Evolutionary conservation across 1,140 invertebrate genomes (phyloP).

Genomic region (Apolygus lucorum): DNA sequence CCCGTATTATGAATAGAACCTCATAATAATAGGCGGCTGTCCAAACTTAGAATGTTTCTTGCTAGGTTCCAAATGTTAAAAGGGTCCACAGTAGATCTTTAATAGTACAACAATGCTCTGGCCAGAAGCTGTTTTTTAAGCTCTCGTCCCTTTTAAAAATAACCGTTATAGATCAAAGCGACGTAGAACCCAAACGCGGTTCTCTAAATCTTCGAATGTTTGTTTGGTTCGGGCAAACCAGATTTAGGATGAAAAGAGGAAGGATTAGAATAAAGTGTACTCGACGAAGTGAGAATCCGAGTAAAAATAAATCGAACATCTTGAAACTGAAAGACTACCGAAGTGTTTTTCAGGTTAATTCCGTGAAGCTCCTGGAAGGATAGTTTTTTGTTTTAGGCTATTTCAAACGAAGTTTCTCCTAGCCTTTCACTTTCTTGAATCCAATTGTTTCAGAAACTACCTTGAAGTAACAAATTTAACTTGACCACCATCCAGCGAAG

Average conservation of each 20-base stretch:
- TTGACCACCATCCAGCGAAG: too few relatives aligned
- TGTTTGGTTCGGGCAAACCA: background rate
- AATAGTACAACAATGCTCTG: conserved; percentile 3
- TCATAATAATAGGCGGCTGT: background rate
- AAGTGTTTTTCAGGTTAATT: too few relatives aligned
- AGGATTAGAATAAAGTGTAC: background rate
- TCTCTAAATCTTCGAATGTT: background rate
- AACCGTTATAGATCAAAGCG: background rate
- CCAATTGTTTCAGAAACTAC: too few relatives aligned
- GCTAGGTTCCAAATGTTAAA: background rate
- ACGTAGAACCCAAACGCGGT: background rate
- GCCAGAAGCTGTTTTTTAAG: background rate
- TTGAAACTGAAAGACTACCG: too few relatives aligned
- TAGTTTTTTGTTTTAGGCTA: too few relatives aligned
- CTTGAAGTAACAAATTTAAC: too few relatives aligned
- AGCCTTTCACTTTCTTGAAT: too few relatives aligned
- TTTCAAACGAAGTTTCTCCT: too few relatives aligned
- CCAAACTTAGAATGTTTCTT: background rate
- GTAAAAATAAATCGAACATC: too few relatives aligned
- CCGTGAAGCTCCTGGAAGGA: too few relatives aligned
- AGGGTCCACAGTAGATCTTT: background rate
- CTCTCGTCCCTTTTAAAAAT: conserved; percentile 1
- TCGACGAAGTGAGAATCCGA: too few relatives aligned
- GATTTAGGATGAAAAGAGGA: background rate
- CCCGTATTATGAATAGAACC: background rate